phyloP scores from a whole-genome alignment of 2,888 invertebrate species.

The Enchytraeus crypticus region DNA sequence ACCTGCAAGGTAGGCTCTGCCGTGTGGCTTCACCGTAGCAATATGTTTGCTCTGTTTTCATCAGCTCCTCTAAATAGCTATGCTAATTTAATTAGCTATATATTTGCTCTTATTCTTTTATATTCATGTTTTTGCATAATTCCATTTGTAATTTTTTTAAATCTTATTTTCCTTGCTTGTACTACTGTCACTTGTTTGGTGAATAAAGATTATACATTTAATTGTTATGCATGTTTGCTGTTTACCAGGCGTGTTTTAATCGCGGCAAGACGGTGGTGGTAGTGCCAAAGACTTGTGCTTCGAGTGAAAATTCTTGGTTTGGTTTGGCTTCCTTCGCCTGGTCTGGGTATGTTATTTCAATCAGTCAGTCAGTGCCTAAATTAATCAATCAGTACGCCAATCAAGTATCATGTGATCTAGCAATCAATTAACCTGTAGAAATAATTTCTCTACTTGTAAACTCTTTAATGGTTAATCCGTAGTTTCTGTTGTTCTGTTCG shows the following conservation, averaged over 20 bases:
- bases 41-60: neutral
- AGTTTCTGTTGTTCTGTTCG: too few species aligned
- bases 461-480: too few species aligned
- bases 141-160: neutral
- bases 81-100: neutral
- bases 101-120: neutral
- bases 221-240: too few species aligned
- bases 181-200: too few species aligned
- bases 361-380: neutral
- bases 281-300: constrained; percentile 53
- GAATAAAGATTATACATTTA: too few species aligned
- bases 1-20: constrained; percentile 47
- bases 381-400: too few species aligned
- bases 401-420: neutral
- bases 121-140: too few species aligned
- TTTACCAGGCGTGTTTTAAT: constrained; percentile 54
- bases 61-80: too few species aligned
- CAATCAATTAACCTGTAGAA: neutral
- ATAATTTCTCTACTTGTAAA: neutral
- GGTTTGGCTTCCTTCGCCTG: constrained; percentile 67
- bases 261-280: constrained; percentile 59
- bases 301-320: constrained; percentile 57
- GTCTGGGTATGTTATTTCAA: constrained; percentile 57
- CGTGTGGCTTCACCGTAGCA: too few species aligned
- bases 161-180: too few species aligned